Percentiles rank a stretch among this genome's conserved stretches.
phyloP scores from a whole-genome alignment of 1,140 invertebrate species.

The Idris sp. region DNA sequence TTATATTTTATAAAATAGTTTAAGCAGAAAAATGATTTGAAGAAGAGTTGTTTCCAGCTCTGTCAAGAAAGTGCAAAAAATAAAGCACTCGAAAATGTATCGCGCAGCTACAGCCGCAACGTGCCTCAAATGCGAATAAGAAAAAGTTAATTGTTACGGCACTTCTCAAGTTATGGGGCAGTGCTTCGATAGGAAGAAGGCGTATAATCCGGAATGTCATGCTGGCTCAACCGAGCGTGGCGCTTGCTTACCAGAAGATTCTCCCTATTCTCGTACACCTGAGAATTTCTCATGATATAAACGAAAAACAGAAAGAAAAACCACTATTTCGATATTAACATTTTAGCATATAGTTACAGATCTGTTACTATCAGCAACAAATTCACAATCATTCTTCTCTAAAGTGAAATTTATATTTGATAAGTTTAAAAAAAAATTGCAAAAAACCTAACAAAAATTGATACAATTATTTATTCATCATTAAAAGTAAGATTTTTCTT shows the following conservation, averaged over 20 bases:
- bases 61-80: constrained; percentile 38
- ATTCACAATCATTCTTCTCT: too few species aligned
- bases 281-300: constrained; percentile 67
- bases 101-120: constrained; percentile 44
- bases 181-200: constrained; percentile 66
- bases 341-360: too few species aligned
- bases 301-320: constrained; percentile 59
- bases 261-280: constrained; percentile 63
- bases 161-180: constrained; percentile 64
- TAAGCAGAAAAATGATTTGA: constrained; percentile 11
- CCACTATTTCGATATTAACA: constrained; percentile 44
- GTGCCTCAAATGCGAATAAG: constrained; percentile 60
- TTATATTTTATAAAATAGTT: too few species aligned
- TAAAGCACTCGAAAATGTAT: constrained; percentile 50
- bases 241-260: constrained; percentile 64
- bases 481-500: too few species aligned
- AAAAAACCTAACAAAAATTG: too few species aligned
- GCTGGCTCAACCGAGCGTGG: constrained; percentile 71
- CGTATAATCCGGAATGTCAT: constrained; percentile 73
- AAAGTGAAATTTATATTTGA: too few species aligned
- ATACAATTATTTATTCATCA: too few species aligned
- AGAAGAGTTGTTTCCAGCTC: constrained; percentile 16
- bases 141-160: constrained; percentile 63
- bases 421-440: too few species aligned
- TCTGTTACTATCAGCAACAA: too few species aligned